These are phyloP conservation scores for Byasa hedistus DNA, from an alignment of 2,888 invertebrate species.

Conservation along the genomic window DNA sequence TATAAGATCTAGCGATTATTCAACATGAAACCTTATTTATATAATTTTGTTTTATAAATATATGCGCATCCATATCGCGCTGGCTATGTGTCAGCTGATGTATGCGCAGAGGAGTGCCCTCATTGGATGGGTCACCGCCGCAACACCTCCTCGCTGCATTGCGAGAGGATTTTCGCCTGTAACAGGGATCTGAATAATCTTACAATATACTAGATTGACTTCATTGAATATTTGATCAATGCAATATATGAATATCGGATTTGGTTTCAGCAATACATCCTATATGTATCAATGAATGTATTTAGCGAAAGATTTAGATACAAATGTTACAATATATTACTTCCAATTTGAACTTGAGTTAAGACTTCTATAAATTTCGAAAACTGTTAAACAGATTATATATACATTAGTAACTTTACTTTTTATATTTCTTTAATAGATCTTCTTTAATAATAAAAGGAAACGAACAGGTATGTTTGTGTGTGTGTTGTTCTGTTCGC, in stretches of 20 bases:
- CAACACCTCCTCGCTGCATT: slow-evolving; percentile 71
- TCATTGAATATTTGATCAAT: slow-evolving; percentile 19
- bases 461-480: no score
- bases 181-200: slow-evolving; percentile 37
- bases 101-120: slow-evolving; percentile 49
- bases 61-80: slow-evolving; percentile 63
- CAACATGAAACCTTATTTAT: slow-evolving; percentile 9
- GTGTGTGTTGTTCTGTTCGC: no score
- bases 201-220: slow-evolving; percentile 16
- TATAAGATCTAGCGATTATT: slow-evolving; percentile 13
- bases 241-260: slow-evolving; percentile 10
- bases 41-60: slow-evolving; percentile 38
- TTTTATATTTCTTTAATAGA: no score
- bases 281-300: neutral
- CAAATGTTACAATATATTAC: no score
- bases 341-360: no score
- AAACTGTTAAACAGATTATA: no score
- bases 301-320: neutral
- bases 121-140: slow-evolving; percentile 55
- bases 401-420: no score
- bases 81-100: slow-evolving; percentile 68
- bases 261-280: neutral
- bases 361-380: no score
- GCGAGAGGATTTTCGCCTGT: slow-evolving; percentile 76
- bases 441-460: no score